Percentiles rank a stretch among this genome's conserved stretches.
phyloP scores from a whole-genome alignment of 2,888 invertebrate genomes.

The Spilarctia lutea region DNA sequence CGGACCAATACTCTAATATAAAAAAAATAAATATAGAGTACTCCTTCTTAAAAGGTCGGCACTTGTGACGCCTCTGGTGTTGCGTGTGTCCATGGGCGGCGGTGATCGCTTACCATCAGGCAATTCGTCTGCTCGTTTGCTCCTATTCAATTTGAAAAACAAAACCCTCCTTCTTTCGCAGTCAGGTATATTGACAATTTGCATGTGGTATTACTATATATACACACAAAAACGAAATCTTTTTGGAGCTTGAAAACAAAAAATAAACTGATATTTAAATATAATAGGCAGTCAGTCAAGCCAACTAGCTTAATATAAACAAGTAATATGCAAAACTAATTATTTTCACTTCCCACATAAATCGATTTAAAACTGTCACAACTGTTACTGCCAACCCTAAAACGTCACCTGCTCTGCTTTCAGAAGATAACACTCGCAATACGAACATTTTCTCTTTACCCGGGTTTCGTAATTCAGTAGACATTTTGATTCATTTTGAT shows the following conservation, averaged over 20 bases:
- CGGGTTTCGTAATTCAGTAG: conserved; percentile 41
- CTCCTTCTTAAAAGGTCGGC: no score
- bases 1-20: no score
- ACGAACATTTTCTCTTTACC: conserved; percentile 37
- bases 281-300: no score
- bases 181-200: no score
- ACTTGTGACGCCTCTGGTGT: no score
- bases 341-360: conserved; percentile 7
- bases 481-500: conserved; percentile 67
- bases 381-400: conserved; percentile 33
- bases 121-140: no score
- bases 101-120: no score
- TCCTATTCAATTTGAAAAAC: no score
- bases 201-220: no score
- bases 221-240: not conserved
- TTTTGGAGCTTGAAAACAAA: not conserved
- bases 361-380: conserved; percentile 15
- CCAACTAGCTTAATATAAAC: not conserved
- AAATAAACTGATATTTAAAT: not conserved
- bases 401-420: conserved; percentile 80
- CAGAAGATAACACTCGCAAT: conserved; percentile 67
- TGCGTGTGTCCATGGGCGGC: no score
- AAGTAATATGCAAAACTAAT: conserved; percentile 1
- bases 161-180: no score
- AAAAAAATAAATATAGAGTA: no score